Evolutionary conservation across 2,113 vertebrate genomes (phyloP).

Genomic region (Macrotis lagotis): DNA sequence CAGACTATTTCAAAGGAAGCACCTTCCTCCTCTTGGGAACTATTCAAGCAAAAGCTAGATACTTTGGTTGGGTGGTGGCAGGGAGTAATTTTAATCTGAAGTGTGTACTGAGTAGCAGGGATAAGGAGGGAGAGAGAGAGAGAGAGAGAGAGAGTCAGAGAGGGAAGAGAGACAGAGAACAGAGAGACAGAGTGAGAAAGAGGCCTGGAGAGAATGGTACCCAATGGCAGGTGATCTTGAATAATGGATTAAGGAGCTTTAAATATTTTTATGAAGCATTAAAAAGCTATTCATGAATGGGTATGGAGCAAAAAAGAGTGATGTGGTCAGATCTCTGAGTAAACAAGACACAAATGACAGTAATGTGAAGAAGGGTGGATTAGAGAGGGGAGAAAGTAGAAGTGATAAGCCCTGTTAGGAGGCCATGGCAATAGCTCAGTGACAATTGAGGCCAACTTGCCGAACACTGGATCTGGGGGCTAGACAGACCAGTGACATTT

Average conservation of each 20-base stretch:
- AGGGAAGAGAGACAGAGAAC: neutral
- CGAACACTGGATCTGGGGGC: neutral
- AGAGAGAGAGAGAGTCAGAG: no score
- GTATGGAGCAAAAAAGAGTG: neutral
- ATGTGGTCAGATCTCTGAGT: neutral
- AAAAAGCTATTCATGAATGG: neutral
- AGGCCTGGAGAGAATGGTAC: neutral
- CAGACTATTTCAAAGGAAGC: neutral
- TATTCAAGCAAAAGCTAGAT: neutral
- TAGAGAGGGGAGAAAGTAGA: neutral
- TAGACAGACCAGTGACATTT: neutral
- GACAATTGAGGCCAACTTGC: neutral
- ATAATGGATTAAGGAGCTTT: neutral
- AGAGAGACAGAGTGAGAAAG: no score
- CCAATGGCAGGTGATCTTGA: neutral
- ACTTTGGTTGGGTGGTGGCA: neutral
- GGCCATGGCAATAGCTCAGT: neutral
- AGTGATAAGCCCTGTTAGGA: neutral
- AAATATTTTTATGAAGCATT: neutral
- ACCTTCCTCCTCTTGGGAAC: neutral
- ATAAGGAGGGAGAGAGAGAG: neutral
- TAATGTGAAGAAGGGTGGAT: neutral
- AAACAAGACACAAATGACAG: neutral
- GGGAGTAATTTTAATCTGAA: neutral
- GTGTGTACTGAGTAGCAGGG: neutral